Conservation (phyloP, 2,888 invertebrate genomes). For the Cistogaster globosa region DNA sequence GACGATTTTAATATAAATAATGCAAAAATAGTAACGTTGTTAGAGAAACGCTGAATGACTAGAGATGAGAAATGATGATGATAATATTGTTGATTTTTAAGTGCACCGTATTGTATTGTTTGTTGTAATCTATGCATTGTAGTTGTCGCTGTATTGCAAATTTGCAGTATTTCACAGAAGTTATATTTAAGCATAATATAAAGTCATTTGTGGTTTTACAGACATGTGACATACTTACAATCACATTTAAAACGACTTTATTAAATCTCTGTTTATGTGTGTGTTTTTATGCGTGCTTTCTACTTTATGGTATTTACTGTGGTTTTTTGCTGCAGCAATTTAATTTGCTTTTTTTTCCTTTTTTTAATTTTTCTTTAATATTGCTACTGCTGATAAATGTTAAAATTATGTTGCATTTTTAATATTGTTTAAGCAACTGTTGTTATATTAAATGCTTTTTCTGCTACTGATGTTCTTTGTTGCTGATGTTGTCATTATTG, state of each 20-base stretch:
- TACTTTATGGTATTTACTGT: conserved; percentile 47
- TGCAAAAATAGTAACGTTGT: conserved; percentile 46
- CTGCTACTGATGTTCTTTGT: conserved; percentile 47
- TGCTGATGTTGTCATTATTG: conserved; percentile 40
- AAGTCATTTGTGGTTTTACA: conserved; percentile 66
- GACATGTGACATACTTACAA: conserved; percentile 31
- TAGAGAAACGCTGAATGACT: neutral
- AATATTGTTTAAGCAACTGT: conserved; percentile 60
- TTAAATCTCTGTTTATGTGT: neutral
- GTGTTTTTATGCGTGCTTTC: neutral
- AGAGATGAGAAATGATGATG: conserved; percentile 29
- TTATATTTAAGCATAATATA: conserved; percentile 62
- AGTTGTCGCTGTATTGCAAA: conserved; percentile 12
- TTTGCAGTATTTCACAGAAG: conserved; percentile 61
- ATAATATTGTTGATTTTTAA: conserved; percentile 50
- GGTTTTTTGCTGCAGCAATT: conserved; percentile 58
- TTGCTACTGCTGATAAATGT: conserved; percentile 59
- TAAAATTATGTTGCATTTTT: conserved; percentile 67
- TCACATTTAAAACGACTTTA: conserved; percentile 17
- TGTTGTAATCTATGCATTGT: conserved; percentile 10
- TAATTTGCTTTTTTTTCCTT: conserved; percentile 32
- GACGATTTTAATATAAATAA: conserved; percentile 39
- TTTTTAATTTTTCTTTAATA: conserved; percentile 37
- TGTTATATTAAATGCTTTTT: conserved; percentile 51
- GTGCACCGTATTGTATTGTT: conserved; percentile 30